Evolutionary conservation across 30 jellyfish, hydroid and myxozoan genomes (phyloP).

Genomic region (Aurelia sp.): DNA sequence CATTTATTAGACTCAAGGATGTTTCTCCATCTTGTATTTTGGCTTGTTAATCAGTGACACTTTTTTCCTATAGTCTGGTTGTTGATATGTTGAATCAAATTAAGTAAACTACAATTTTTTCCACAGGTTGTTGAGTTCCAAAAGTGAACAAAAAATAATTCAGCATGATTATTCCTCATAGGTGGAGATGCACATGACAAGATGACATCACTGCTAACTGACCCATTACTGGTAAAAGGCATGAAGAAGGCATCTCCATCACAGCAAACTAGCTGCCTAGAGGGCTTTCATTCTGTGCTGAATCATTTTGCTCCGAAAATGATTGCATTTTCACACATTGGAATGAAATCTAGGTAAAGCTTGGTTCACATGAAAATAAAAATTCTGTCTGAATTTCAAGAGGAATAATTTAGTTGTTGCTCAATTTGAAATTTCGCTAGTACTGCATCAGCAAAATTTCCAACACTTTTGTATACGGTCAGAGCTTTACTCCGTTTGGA

Average conservation of each 20-base stretch:
- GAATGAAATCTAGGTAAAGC: slow-evolving; percentile 17
- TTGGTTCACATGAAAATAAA: too few relatives aligned
- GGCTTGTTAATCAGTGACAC: too few relatives aligned
- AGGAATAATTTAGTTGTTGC: too few relatives aligned
- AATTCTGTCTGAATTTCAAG: too few relatives aligned
- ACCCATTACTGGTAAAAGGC: slow-evolving; percentile 1
- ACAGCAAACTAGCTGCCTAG: slow-evolving; percentile 37
- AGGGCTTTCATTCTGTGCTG: slow-evolving; percentile 39
- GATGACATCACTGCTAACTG: not conserved
- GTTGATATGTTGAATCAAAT: not conserved
- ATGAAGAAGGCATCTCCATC: slow-evolving; percentile 26
- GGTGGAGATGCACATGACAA: slow-evolving; percentile 16
- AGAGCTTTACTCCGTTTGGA: too few relatives aligned
- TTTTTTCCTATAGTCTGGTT: too few relatives aligned
- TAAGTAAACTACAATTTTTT: not conserved
- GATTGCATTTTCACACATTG: slow-evolving; percentile 33
- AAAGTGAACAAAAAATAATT: not conserved
- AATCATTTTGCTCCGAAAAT: slow-evolving; percentile 47
- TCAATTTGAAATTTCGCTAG: too few relatives aligned
- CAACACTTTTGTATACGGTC: too few relatives aligned
- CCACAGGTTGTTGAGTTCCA: not conserved
- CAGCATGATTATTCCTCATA: not conserved
- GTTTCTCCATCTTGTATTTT: too few relatives aligned
- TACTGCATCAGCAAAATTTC: too few relatives aligned
- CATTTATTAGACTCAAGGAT: too few relatives aligned